Evolutionary conservation across 2,888 invertebrate species (phyloP).

Genomic region (Diarsia rubi): DNA sequence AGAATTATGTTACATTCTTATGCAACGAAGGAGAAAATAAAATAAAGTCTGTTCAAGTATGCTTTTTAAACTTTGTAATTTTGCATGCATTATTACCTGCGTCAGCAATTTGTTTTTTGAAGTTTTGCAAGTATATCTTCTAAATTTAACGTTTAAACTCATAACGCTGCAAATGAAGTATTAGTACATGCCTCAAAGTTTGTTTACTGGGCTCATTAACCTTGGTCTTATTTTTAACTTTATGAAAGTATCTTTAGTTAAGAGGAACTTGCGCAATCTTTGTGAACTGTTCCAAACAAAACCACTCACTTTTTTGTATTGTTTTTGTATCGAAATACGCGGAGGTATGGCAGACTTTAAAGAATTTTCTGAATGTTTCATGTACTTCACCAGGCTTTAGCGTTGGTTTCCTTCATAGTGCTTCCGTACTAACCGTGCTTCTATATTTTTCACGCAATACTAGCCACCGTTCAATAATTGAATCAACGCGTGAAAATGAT

Average conservation of each 20-base stretch:
- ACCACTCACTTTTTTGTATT: slow-evolving; percentile 45
- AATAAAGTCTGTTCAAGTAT: background rate
- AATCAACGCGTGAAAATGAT: background rate
- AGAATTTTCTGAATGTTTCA: background rate
- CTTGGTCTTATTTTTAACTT: slow-evolving; percentile 66
- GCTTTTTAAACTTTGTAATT: background rate
- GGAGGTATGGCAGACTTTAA: background rate
- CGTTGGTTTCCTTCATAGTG: background rate
- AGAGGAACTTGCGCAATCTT: slow-evolving; percentile 51
- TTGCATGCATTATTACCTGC: background rate
- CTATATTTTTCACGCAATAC: background rate
- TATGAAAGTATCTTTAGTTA: slow-evolving; percentile 60
- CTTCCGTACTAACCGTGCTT: background rate
- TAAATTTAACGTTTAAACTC: slow-evolving; percentile 1
- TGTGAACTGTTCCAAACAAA: slow-evolving; percentile 34
- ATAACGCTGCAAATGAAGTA: slow-evolving; percentile 4
- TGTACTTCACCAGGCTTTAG: background rate
- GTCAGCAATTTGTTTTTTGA: background rate
- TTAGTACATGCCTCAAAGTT: slow-evolving; percentile 22
- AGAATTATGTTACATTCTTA: background rate
- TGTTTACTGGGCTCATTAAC: slow-evolving; percentile 51
- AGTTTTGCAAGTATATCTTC: background rate
- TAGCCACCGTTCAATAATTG: background rate
- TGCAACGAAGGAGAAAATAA: background rate
- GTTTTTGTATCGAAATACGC: slow-evolving; percentile 27